These are phyloP conservation scores for Dione vanillae DNA, from an alignment of 2,888 invertebrate species.

Conservation along the genomic window DNA sequence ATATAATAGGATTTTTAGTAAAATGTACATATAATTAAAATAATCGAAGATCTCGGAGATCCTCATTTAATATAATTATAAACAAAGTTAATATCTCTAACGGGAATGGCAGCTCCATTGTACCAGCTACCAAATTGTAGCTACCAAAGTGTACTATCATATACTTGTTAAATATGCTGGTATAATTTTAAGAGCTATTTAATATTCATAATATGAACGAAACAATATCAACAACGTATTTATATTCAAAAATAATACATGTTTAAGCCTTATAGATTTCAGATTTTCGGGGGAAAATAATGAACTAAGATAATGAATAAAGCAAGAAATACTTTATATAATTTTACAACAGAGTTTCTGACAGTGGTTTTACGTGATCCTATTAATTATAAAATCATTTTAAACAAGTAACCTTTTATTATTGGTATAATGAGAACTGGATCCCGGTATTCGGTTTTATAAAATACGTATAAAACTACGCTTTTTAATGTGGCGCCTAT, in stretches of 20 bases:
- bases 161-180: no score
- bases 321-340: neutral
- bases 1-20: no score
- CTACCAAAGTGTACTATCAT: no score
- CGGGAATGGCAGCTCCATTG: no score
- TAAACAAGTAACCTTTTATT: slow-evolving; percentile 13
- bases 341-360: neutral
- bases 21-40: no score
- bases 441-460: slow-evolving; percentile 19
- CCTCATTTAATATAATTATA: no score
- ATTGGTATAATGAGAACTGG: slow-evolving; percentile 25
- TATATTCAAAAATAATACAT: neutral
- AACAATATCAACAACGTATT: neutral
- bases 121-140: no score
- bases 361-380: slow-evolving; percentile 6
- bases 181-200: no score
- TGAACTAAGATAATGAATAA: no score
- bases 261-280: neutral
- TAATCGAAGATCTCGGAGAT: no score
- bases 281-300: neutral
- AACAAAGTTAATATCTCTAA: no score
- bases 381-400: slow-evolving; percentile 19
- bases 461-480: slow-evolving; percentile 8
- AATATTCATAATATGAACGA: neutral
- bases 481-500: slow-evolving; percentile 6